Evolutionary conservation across 2,888 invertebrate species (phyloP), one percentile per base, ranked within the genome.

Genomic region (Bruchidius siliquastri): DNA sequence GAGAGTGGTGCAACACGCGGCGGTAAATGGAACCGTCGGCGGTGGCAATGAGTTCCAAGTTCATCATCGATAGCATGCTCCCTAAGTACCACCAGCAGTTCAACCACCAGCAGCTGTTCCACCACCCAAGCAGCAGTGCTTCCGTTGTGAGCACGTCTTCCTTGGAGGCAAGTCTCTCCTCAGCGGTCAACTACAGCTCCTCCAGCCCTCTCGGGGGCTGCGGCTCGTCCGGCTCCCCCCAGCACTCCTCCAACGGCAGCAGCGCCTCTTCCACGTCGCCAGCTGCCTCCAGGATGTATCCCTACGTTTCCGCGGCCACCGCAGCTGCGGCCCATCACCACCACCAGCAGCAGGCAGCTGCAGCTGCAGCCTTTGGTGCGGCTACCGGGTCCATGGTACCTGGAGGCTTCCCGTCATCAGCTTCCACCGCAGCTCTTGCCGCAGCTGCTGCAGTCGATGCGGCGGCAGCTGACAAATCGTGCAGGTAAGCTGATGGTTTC

Each of bases 41-140:
- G 80, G 82, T 84, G 87, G 93, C 92, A 91, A 96, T 96, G 96
- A 95, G 93, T 92, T 96, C 96, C 91, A 96, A 96, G 93, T 96
- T 96, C 92, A 95, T 95, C 91, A 94, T 96, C 90, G 96, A 96
- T 94, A 96, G 95, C 91, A 96, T 96, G 95, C 94, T 96, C 90
- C 96, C 96, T 85, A 96, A 96, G 91, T 96, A 96, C 90, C 77
- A 91, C 88, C 92, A 93, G 87, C 90, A 92, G 87, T 92, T 91
- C 88, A 92, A 92, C 87, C 92, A 92, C 86, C 92, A 89, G 83
- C 89, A 92, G 87, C 88, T 90, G 87, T 89, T 90, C 85, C 88
- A 87, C 82, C 88, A 85, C 80, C 88, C 89, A 82, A 88, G 88
- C 84, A 87, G 85, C 78, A 86, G 89, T 82, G 87, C 91, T 89